Evolutionary conservation across 2,113 vertebrate genomes (phyloP).

Genomic region (Triplophysa dalaica): DNA sequence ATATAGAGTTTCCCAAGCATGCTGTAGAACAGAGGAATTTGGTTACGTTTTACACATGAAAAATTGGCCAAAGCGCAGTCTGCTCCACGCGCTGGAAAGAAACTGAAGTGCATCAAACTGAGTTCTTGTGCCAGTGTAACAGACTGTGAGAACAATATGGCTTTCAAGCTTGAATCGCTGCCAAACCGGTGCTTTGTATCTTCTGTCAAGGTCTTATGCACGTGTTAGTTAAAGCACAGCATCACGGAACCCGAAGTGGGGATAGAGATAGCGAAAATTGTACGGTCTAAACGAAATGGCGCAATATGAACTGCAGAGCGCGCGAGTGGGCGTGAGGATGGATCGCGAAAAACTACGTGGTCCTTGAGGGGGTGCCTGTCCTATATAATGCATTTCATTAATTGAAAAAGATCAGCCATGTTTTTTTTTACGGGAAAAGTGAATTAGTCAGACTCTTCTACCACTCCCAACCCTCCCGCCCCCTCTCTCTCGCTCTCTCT

Average conservation of each 20-base stretch:
- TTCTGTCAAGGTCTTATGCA: constrained; percentile 20
- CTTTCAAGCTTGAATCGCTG: constrained; percentile 8
- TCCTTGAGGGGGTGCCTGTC: constrained; percentile 32
- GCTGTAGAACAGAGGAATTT: background rate
- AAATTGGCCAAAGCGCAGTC: background rate
- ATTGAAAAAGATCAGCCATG: constrained; percentile 41
- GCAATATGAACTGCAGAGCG: constrained; percentile 54
- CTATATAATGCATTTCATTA: constrained; percentile 38
- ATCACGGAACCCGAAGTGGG: constrained; percentile 11
- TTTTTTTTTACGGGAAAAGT: constrained; percentile 21
- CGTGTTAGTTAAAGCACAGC: constrained; percentile 31
- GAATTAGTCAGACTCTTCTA: constrained; percentile 33
- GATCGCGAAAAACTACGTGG: constrained; percentile 25
- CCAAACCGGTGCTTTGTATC: constrained; percentile 9
- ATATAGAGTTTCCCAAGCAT: background rate
- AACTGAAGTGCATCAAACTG: constrained; percentile 25
- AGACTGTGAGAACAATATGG: background rate
- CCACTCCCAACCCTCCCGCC: constrained; percentile 17
- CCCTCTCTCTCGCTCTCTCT: background rate
- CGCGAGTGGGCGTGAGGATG: constrained; percentile 43
- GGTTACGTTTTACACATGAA: background rate
- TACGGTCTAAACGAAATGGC: constrained; percentile 47
- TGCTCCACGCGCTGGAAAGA: constrained; percentile 24
- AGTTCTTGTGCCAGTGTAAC: background rate
- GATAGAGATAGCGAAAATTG: constrained; percentile 12